Conservation (phyloP, 2,888 invertebrate genomes). For the Netelia fuscicornis region DNA sequence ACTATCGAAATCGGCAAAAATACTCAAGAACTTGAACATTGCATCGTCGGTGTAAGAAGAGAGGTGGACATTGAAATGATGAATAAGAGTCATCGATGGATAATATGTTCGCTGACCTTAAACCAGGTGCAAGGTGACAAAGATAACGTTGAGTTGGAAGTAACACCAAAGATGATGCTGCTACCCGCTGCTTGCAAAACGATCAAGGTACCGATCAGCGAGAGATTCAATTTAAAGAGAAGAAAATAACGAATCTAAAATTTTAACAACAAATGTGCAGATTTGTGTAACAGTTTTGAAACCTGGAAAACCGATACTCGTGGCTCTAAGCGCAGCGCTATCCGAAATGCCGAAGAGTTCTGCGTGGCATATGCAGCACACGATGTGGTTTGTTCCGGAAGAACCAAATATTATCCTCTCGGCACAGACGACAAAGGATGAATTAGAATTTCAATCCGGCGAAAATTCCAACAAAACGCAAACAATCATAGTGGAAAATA, state of each 20-base stretch:
- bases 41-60: conserved; percentile 78
- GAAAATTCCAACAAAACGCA: conserved; percentile 73
- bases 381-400: conserved; percentile 82
- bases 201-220: conserved; percentile 73
- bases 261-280: conserved; percentile 69
- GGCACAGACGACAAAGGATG: conserved; percentile 69
- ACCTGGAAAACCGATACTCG: conserved; percentile 78
- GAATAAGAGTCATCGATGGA: conserved; percentile 81
- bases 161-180: conserved; percentile 77
- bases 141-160: conserved; percentile 76
- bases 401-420: conserved; percentile 76
- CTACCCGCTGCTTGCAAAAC: conserved; percentile 78
- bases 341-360: conserved; percentile 81
- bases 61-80: conserved; percentile 79
- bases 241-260: background rate
- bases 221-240: background rate
- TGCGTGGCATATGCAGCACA: conserved; percentile 78
- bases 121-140: conserved; percentile 79
- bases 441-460: conserved; percentile 76
- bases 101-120: conserved; percentile 77
- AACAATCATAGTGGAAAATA: conserved; percentile 78
- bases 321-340: conserved; percentile 75
- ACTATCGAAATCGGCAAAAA: conserved; percentile 77
- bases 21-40: conserved; percentile 79
- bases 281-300: conserved; percentile 78